These are phyloP conservation scores for Leptinotarsa rubiginosa DNA, from an alignment of 2,888 invertebrate species.

Conservation along the genomic window DNA sequence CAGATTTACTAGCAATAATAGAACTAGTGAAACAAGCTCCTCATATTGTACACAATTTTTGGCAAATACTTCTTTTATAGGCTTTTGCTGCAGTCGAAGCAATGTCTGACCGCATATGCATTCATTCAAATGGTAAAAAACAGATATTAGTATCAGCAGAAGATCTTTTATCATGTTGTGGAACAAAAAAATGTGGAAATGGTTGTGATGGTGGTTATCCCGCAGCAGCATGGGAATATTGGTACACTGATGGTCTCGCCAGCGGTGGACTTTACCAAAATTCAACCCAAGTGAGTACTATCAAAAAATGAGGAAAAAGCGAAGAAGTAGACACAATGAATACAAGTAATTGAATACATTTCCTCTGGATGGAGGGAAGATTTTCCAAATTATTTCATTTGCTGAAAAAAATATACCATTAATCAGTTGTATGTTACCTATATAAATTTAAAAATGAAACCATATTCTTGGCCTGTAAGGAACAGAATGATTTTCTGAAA, in stretches of 20 bases:
- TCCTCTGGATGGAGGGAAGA: no score
- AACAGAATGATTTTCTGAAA: no score
- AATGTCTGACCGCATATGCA: constrained; percentile 87
- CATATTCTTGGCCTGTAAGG: no score
- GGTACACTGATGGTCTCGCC: constrained; percentile 84
- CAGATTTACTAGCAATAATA: no score
- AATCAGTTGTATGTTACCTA: no score
- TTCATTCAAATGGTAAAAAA: constrained; percentile 76
- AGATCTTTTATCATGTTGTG: constrained; percentile 83
- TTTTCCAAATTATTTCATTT: no score
- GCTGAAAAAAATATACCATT: no score
- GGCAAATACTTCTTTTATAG: constrained; percentile 55
- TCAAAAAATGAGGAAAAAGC: background rate
- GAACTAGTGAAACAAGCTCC: no score
- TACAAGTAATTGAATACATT: no score
- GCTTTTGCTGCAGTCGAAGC: constrained; percentile 87
- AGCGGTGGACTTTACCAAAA: constrained; percentile 72
- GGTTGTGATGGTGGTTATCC: constrained; percentile 88
- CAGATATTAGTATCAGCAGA: constrained; percentile 83
- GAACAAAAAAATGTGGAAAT: constrained; percentile 71
- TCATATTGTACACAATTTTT: no score
- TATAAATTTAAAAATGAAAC: no score
- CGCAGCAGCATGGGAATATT: constrained; percentile 84
- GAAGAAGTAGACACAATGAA: no score
- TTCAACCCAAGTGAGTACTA: constrained; percentile 1